Evolutionary conservation across 92 coral and sea anemone species (phyloP), one percentile per base, ranked within the genome.

Genomic region (Porites lobata): DNA sequence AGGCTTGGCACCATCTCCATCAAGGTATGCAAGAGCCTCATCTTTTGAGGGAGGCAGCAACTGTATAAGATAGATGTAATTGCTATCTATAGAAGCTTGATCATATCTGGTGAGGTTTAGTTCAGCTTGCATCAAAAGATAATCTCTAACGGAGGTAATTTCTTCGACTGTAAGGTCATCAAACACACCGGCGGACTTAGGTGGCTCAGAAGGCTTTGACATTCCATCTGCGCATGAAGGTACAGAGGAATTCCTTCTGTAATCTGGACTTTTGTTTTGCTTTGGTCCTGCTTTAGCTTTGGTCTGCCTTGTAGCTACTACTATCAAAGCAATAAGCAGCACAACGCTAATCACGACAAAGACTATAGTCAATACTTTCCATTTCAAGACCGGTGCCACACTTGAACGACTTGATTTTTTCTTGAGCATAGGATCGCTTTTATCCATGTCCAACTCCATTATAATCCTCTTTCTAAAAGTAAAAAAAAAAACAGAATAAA

Each of bases 81-180:
- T 93, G 68, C 77, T 79, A 66, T 79, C 51, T 56, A 93, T 73
- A 6, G 79, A 13, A 0, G 96, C 94, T 7, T 80, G 58, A 21
- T 75, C 72, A 75, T 71, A 78, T 11, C 89, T 66, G 8, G 92
- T 93, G 11, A 93, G 76, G 13, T 88, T 77, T 54, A 93, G 86
- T 24, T 85, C 75, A 13, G 51, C 20, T 64, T 80, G 90, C 4
- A 78, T 51, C 51, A 93, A 57, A 83, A 93, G 74, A 83, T 93
- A 93, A 59, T 91, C 92, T 61, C 92, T 76, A 9, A 93, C 96
- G 22, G 83, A 84, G 15, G 72, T 77, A 66, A 93, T 83, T 69
- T 93, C 96, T 6, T 84, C 70, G 29, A 72, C 57, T 15, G 92
- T 68, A 47, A 93, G 85, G 63, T 93, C 96, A 43, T 93, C 94